Base-by-base conservation (phyloP, 2,113 vertebrate species). In the Himantopus leucocephalus region DNA sequence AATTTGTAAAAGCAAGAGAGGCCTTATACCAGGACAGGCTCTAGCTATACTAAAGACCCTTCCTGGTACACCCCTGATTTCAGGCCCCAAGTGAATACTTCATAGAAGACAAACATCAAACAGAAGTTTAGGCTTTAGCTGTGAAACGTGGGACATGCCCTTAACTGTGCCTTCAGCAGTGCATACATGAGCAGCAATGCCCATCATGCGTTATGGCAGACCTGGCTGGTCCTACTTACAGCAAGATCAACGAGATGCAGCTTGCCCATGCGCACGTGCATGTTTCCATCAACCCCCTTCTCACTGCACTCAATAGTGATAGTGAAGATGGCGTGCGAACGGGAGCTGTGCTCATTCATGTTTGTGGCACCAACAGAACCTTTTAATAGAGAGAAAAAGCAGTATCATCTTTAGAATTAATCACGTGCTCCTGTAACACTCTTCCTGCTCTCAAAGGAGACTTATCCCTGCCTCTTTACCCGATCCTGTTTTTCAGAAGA, bases 301-400 rank as follows among this genome's bases (percentile, higher is more conserved):
- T 99, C 99, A 6, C 99, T 99, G 97, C 99, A 99, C 95, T 99
- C 99, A 3, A 99, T 99, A 50, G 99, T 99, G 92, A 99, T 99
- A 3, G 99, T 99, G 97, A 99, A 99, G 96, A 99, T 99, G 76
- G 99, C 99, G 2, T 99, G 99, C 0, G 99, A 99, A 16, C 99
- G 99, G 10, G 99, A 99, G 93, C 99, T 99, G 97, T 99, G 99
- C 87, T 99, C 99, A 5, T 99, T 99, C 99, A 99, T 99, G 94
- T 99, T 99, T 16, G 99, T 99, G 74, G 99, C 99, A 67, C 99
- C 99, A 56, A 99, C 99, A 85, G 99, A 99, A 37, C 99, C 99
- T 99, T 89, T 37, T 2, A 20, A 86, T 0, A 58, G 37, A 55
- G 74, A 35, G 56, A 71, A 48, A 92, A 24, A 68, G 22, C 68